Percentiles rank a stretch among this genome's conserved stretches.
Conservation (phyloP, 2,888 invertebrate species). For the Caenorhabditis doughertyi region DNA sequence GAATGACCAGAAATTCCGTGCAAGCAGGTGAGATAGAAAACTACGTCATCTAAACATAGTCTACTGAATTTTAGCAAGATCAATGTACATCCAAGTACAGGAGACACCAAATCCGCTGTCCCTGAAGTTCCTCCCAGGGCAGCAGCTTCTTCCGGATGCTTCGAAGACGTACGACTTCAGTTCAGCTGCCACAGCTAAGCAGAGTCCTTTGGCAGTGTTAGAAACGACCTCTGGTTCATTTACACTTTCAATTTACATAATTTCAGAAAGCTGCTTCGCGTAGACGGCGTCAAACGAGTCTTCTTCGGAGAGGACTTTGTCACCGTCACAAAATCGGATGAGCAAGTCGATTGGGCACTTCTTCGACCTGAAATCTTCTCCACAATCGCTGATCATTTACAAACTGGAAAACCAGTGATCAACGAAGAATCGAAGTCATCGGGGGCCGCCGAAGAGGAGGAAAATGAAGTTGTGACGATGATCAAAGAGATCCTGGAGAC, state of each 20-base stretch:
- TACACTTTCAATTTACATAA: no score
- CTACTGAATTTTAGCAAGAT: conserved; percentile 66
- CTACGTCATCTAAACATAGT: neutral
- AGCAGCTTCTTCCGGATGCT: conserved; percentile 53
- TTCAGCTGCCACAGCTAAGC: conserved; percentile 72
- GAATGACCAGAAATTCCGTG: conserved; percentile 31
- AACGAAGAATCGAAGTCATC: conserved; percentile 29
- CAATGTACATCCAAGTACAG: conserved; percentile 98
- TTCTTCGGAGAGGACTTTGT: conserved; percentile 97
- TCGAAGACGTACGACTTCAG: conserved; percentile 79
- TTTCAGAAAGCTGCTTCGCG: conserved; percentile 90
- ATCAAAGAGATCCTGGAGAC: conserved; percentile 98
- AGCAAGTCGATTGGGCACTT: conserved; percentile 90
- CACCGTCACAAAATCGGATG: conserved; percentile 90
- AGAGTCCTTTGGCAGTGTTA: conserved; percentile 80
- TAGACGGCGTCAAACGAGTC: conserved; percentile 95
- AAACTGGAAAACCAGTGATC: conserved; percentile 86
- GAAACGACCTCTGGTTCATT: no score
- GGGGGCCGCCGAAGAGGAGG: conserved; percentile 87
- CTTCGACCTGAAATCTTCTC: conserved; percentile 98
- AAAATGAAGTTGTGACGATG: conserved; percentile 94
- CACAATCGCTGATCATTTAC: conserved; percentile 98
- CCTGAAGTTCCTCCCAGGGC: conserved; percentile 90
- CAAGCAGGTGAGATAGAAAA: conserved; percentile 17
- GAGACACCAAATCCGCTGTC: conserved; percentile 99